These are phyloP conservation scores for Psophia crepitans DNA, from an alignment of 2,113 vertebrate genomes.

Conservation along the genomic window DNA sequence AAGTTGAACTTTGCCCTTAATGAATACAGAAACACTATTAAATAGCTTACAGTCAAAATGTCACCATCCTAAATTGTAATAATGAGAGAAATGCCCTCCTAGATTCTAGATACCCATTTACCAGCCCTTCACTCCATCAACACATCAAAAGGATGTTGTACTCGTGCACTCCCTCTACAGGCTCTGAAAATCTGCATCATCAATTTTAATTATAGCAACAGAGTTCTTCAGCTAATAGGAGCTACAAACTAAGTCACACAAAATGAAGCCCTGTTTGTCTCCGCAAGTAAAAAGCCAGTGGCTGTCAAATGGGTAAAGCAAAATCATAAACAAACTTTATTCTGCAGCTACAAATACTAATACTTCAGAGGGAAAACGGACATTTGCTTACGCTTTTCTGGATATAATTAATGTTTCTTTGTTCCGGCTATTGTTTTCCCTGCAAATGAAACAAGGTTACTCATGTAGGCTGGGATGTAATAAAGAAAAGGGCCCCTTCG, in stretches of 20 bases:
- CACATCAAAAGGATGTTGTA: constrained; percentile 33
- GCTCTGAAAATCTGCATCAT: constrained; percentile 48
- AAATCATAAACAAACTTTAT: constrained; percentile 8
- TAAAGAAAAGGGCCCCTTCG: not conserved
- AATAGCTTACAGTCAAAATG: constrained; percentile 60
- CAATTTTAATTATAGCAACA: constrained; percentile 37
- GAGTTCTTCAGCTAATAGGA: constrained; percentile 14
- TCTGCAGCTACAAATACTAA: not conserved
- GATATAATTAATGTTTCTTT: not conserved
- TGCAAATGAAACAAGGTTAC: not conserved
- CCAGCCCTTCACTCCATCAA: constrained; percentile 36
- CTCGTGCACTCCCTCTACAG: constrained; percentile 55
- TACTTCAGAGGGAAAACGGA: not conserved
- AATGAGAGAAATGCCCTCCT: constrained; percentile 55
- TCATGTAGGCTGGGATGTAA: not conserved
- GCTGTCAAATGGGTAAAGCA: not conserved
- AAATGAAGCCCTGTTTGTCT: not conserved
- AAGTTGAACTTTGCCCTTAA: constrained; percentile 64
- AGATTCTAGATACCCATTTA: constrained; percentile 50
- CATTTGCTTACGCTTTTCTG: not conserved
- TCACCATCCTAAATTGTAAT: constrained; percentile 57
- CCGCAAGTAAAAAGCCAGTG: not conserved
- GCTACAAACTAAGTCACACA: not conserved
- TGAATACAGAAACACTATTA: constrained; percentile 66
- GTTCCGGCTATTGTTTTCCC: not conserved